Base-by-base conservation (phyloP, 2,797 vertebrate species). In the Zonotrichia albicollis region DNA sequence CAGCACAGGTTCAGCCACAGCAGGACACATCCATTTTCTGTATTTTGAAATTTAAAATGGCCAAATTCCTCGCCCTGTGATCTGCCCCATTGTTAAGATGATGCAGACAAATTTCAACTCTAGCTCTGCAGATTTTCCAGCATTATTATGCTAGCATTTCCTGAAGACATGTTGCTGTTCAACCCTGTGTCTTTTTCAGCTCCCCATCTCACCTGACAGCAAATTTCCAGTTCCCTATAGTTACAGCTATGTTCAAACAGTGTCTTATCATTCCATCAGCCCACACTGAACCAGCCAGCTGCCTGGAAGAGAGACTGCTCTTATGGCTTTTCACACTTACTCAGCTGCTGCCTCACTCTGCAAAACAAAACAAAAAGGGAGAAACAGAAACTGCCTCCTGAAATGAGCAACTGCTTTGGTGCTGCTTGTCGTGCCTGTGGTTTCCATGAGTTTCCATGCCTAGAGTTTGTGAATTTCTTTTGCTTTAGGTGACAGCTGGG, bases 231-330 rank as follows among this genome's bases (percentile, higher is more conserved):
- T 65, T 95, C 89, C 78, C 89, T 66, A 7, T 22, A 80, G 82
- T 83, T 85, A 87, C 92, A 89, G 40, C 84, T 50, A n/a, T 58
- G 68, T 93, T 89, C 92, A 93, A 91, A 76, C 61, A 58, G 53
- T 66, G 86, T 65, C 72, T 96, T 80, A 80, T 51, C 89, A 66
- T 85, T 93, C 90, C 65, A 80, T 86, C 92, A 94, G 34, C 87
- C 75, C 36, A 87, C 81, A 71, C 46, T 57, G 87, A 80, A 51
- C 46, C 78, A 93, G 80, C n/a, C 61, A 77, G 78, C 14, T 87
- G 65, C 87, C 89, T 93, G 84, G 27, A 42, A 94, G 67, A 92
- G 51, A 86, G 67, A 42, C 70, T 90, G 84, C 61, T 93, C 65
- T 74, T 80, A 27, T 9, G 40, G 40, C 65, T 90, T 77, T 55